Evolutionary conservation across 2,888 invertebrate species (phyloP), one percentile per base, ranked within the genome.

Genomic region (Drosophila monieri): DNA sequence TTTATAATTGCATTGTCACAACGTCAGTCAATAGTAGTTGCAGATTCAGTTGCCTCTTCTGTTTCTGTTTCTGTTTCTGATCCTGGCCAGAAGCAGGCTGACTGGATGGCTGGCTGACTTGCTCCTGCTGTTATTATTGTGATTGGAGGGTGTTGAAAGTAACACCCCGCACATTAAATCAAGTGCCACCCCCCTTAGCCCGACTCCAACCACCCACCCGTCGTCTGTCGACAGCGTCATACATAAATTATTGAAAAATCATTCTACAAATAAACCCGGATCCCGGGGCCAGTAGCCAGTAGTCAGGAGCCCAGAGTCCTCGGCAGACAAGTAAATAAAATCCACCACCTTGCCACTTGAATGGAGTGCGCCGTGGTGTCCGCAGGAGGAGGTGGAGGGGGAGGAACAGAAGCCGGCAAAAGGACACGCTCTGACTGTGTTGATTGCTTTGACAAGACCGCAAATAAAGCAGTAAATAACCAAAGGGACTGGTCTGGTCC

Each of bases 1-100:
- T 89, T 89, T 89, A 89, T 89, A 89, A 89, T 89, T 89, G 89
- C 88, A 89, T 89, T 89, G 89, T 89, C 89, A 89, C 85, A 86
- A 75, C 78, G 80, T 65, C 71, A 70, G 48, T 69, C 65, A 52
- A 56, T 57, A 67, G 37, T n/a, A 15, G 49, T 27, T 14, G 18
- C 27, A 35, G 35, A 35, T 14, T 12, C 27, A 27, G 27, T 27
- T 27, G 27, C 27, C 27, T 4, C 46, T 46, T 3, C 15, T 47
- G 27, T 14, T 47, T 43, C 41, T 10, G 41, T 21, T 41, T 21
- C 41, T 43, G 41, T 18, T 5, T 43, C 43, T 18, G 43, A 43
- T 52, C 46, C 54, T 56, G 62, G 62, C 37, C 35, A 35, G 35
- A n/a, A 35, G 35, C 35, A n/a, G n/a, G n/a, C n/a, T n/a, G n/a